Evolutionary conservation across 2,797 vertebrate species (phyloP).

Genomic region (Aselliscus stoliczkanus): DNA sequence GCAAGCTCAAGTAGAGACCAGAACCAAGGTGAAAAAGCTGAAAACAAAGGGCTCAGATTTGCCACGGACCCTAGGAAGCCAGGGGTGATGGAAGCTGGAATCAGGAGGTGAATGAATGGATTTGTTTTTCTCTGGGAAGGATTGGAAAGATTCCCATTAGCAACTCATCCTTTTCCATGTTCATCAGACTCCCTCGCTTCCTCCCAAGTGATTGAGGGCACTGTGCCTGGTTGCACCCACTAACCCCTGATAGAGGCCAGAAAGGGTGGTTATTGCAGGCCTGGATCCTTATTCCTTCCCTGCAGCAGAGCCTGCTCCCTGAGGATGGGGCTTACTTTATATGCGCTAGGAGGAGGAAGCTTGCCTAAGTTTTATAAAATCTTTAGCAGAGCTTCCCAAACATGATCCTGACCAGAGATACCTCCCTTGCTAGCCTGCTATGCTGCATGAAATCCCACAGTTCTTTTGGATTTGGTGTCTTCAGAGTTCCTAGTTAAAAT

Average conservation of each 20-base stretch:
- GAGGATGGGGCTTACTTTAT: neutral
- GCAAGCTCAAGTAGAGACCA: neutral
- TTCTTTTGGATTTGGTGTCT: neutral
- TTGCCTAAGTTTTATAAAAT: constrained; percentile 38
- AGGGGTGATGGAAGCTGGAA: neutral
- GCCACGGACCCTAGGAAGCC: neutral
- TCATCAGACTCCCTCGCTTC: neutral
- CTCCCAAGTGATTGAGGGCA: neutral
- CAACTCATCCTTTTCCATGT: neutral
- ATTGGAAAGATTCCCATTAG: constrained; percentile 16
- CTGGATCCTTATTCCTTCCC: neutral
- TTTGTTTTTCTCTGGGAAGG: neutral
- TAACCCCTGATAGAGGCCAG: neutral
- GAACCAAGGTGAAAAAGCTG: neutral
- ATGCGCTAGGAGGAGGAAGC: neutral
- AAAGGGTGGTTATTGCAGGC: neutral
- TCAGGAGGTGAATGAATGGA: neutral
- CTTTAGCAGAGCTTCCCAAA: neutral
- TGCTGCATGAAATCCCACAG: neutral
- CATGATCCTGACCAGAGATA: neutral
- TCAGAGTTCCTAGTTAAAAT: constrained; percentile 34
- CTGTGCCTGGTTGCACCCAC: neutral
- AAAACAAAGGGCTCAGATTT: neutral
- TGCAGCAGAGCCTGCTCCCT: neutral
- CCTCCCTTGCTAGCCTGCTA: neutral